A percentile compares a stretch with the other conserved stretches of the same genome.
Evolutionary conservation across 1,140 invertebrate genomes (phyloP).

Genomic region (Diplogasteroides magnus): DNA sequence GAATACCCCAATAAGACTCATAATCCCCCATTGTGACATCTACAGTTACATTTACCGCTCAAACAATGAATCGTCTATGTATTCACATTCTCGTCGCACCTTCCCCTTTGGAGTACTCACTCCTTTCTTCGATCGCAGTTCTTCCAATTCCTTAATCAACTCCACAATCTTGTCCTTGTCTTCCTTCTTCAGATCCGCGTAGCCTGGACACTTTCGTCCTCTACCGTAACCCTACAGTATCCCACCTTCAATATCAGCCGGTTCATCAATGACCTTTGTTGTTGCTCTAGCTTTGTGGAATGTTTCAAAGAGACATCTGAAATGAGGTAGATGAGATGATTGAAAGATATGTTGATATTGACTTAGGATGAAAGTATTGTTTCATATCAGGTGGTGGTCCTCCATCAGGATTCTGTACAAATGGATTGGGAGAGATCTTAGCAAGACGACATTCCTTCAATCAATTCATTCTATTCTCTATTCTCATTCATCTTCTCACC

Average conservation of each 20-base stretch:
- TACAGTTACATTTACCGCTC: no score
- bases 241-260: conserved; percentile 21
- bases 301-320: conserved; percentile 1
- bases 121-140: conserved; percentile 1
- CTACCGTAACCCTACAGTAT: background rate
- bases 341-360: background rate
- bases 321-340: background rate
- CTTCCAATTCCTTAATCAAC: conserved; percentile 14
- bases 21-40: no score
- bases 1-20: no score
- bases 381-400: conserved; percentile 31
- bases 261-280: conserved; percentile 27
- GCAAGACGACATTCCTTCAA: conserved; percentile 6
- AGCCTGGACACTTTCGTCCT: background rate
- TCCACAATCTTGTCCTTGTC: conserved; percentile 19
- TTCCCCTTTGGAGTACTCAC: background rate
- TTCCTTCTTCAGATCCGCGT: conserved; percentile 11
- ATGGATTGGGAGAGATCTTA: conserved; percentile 26
- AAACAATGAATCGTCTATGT: no score
- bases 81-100: no score
- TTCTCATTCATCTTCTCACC: background rate
- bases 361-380: conserved; percentile 21
- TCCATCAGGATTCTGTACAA: conserved; percentile 18
- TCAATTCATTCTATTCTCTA: background rate
- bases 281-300: conserved; percentile 14